Conservation (phyloP, 2,113 vertebrate species). For the Dipodomys ordii region DNA sequence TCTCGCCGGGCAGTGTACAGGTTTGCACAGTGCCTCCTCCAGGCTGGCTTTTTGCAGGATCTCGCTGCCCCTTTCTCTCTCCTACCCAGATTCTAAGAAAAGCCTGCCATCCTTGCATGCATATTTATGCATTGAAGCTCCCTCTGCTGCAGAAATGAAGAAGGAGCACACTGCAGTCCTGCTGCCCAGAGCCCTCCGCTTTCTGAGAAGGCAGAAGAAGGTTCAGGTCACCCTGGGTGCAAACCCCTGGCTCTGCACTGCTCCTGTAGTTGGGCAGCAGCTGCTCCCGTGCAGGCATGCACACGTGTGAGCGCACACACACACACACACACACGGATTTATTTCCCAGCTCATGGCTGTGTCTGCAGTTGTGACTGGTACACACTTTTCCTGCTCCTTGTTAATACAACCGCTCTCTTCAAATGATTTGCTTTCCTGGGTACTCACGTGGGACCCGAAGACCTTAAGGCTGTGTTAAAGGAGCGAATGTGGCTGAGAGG, state of each 20-base stretch:
- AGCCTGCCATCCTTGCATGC: conserved; percentile 24
- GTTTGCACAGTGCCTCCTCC: neutral
- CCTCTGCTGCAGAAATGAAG: conserved; percentile 16
- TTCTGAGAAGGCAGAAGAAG: conserved; percentile 39
- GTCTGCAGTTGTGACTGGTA: conserved; percentile 64
- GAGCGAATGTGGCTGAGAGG: neutral
- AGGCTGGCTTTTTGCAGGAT: no score
- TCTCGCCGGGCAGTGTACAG: no score
- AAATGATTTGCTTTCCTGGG: conserved; percentile 47
- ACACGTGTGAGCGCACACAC: neutral
- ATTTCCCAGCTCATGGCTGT: conserved; percentile 73
- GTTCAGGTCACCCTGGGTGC: no score
- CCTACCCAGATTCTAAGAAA: conserved; percentile 38
- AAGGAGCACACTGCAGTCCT: neutral
- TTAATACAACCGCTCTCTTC: conserved; percentile 55
- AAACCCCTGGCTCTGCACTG: no score
- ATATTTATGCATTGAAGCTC: conserved; percentile 40
- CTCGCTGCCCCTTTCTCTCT: neutral
- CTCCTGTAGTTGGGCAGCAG: conserved; percentile 79
- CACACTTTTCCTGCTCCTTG: conserved; percentile 28
- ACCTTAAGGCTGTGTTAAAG: conserved; percentile 18
- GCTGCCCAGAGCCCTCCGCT: conserved; percentile 54
- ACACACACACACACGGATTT: conserved; percentile 54
- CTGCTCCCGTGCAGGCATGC: conserved; percentile 56
- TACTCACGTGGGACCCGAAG: neutral